Evolutionary conservation across 1,140 invertebrate genomes (phyloP).

Genomic region (Helicoverpa armigera): DNA sequence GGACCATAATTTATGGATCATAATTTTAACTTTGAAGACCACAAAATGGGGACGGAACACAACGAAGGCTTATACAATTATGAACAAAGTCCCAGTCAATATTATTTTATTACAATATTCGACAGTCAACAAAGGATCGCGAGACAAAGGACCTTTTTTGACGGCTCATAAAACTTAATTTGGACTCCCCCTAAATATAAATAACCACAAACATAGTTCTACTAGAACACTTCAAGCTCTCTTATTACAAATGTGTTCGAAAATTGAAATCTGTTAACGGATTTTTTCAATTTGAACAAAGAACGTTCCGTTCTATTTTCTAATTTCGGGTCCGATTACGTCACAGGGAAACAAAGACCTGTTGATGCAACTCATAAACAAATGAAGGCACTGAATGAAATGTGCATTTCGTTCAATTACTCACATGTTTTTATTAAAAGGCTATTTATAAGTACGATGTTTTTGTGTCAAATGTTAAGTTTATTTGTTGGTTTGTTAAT

Average conservation of each 20-base stretch:
- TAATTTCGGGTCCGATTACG: constrained; percentile 71
- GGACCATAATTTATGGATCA: constrained; percentile 32
- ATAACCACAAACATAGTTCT: constrained; percentile 42
- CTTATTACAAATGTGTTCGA: constrained; percentile 45
- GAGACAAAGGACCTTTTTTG: constrained; percentile 67
- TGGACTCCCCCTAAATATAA: constrained; percentile 36
- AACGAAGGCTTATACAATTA: constrained; percentile 34
- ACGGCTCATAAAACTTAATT: constrained; percentile 46
- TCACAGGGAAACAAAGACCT: constrained; percentile 65
- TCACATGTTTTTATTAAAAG: constrained; percentile 49
- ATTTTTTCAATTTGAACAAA: constrained; percentile 66
- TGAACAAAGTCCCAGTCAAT: constrained; percentile 24
- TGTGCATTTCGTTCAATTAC: constrained; percentile 48
- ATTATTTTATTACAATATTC: constrained; percentile 45
- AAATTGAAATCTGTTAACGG: constrained; percentile 31
- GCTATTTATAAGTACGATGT: constrained; percentile 8
- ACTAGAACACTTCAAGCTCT: constrained; percentile 25
- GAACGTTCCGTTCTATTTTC: constrained; percentile 74
- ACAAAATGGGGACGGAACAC: constrained; percentile 40
- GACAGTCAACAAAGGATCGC: constrained; percentile 54
- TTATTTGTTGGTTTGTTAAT: constrained; percentile 20
- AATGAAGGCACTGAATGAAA: constrained; percentile 56
- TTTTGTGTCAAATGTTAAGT: constrained; percentile 34
- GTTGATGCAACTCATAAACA: constrained; percentile 58
- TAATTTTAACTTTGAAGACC: constrained; percentile 35